Evolutionary conservation across 2,113 vertebrate species (phyloP).

Genomic region (Dolichotis patagonum): DNA sequence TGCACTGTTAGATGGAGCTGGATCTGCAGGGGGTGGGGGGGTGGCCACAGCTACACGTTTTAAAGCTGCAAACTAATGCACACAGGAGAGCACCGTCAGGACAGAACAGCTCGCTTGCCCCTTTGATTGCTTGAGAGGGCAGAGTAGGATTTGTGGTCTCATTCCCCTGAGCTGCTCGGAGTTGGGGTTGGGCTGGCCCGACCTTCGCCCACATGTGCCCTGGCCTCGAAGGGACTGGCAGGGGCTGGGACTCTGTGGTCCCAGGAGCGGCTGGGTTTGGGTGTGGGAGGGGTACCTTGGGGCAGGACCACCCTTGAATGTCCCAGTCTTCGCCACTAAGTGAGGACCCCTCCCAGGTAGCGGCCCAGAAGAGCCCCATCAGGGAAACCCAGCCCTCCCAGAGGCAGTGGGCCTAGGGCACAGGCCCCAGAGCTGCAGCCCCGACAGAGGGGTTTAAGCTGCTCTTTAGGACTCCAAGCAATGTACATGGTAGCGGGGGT

Average conservation of each 20-base stretch:
- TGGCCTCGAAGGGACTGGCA: not conserved
- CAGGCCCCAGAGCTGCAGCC: not conserved
- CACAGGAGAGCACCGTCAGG: not conserved
- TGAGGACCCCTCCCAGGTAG: not conserved
- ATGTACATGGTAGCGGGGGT: not conserved
- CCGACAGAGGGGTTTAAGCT: not conserved
- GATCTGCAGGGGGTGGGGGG: not conserved
- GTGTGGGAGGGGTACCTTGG: not conserved
- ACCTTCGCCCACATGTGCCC: not conserved
- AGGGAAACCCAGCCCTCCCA: not conserved
- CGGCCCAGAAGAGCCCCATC: not conserved
- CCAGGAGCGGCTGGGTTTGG: not conserved
- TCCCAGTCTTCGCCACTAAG: not conserved
- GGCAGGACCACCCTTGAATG: not conserved
- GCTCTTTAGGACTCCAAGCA: not conserved
- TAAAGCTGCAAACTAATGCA: not conserved
- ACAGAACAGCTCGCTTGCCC: not conserved
- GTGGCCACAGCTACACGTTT: not conserved
- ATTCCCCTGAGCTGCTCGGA: not conserved
- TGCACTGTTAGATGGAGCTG: fast-evolving
- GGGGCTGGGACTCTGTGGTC: not conserved
- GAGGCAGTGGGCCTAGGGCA: not conserved
- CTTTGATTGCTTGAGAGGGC: not conserved
- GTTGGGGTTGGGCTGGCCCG: not conserved
- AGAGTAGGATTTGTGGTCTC: not conserved